Base-by-base conservation (phyloP, 1,140 invertebrate species). In the Drosophila mayri region DNA sequence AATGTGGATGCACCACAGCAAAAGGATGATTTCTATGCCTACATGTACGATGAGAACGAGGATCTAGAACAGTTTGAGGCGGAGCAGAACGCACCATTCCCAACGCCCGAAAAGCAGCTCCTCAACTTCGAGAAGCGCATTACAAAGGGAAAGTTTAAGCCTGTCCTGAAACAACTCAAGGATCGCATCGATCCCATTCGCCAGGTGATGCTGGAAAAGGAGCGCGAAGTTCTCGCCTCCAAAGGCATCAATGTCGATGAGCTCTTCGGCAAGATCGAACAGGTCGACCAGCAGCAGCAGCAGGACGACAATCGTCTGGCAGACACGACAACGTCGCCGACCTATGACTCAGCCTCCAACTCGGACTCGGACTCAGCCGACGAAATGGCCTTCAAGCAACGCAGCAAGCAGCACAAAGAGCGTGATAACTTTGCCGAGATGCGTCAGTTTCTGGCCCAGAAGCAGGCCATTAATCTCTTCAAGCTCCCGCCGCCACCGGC, bases 351-450 rank as follows among this genome's bases (percentile, higher is more conserved):
- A 16, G 49, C 16, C 28, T 70, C 63, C 9, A 65, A 66, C 37
- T 79, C 76, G 2, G 87, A 82, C 8, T 86, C 79, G 1, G 91
- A 82, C 5, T 90, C 83, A 16, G 90, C 80, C 2, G 84, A 92
- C 44, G 76, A 83, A n/a, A 58, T 73, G 11, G 65, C 55, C 16
- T 75, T 61, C 59, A 70, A 75, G 43, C 59, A 60, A 4, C 80
- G 80, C 16, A 91, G 74, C 52, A 91, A 92, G 61, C 81, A 81
- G 18, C 44, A 83, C 50, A 92, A 87, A 52, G 90, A 92, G 20
- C 91, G 85, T n/a, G 91, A 93, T 50, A 91, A 92, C 40, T 93
- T 88, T 77, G 88, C 88, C 30, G 92, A 93, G 75, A 91, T 92
- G 91, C 87, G 92, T 4, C 84, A 93, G 25, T 93, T 93, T 74